Conservation (phyloP, 1,140 invertebrate genomes). For the Ephestia elutella region DNA sequence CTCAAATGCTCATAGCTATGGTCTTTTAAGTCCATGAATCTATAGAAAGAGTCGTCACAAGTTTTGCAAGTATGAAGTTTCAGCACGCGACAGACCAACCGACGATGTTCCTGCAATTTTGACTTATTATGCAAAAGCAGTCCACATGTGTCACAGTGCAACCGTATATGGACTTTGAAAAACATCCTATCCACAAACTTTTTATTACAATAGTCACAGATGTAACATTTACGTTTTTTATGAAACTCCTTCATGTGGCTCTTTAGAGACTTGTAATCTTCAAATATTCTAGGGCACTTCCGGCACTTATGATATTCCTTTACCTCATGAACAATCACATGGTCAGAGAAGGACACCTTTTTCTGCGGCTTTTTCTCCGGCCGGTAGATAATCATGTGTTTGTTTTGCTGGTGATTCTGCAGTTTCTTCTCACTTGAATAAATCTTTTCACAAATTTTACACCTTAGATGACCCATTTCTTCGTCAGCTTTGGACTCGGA, state of each 20-base stretch:
- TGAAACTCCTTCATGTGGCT: constrained; percentile 49
- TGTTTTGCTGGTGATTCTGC: constrained; percentile 47
- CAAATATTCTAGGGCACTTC: constrained; percentile 55
- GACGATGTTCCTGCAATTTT: constrained; percentile 38
- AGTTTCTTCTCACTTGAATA: constrained; percentile 45
- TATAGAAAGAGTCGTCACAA: constrained; percentile 40
- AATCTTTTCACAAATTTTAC: constrained; percentile 48
- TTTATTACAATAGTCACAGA: constrained; percentile 56
- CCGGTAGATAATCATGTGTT: constrained; percentile 46
- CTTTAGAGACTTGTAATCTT: constrained; percentile 42
- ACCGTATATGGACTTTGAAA: constrained; percentile 60
- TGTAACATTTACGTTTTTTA: constrained; percentile 61
- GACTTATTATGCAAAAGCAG: constrained; percentile 35
- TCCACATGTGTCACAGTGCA: constrained; percentile 53
- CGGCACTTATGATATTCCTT: constrained; percentile 55
- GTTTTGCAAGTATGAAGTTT: constrained; percentile 47
- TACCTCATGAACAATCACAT: constrained; percentile 49
- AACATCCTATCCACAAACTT: constrained; percentile 55
- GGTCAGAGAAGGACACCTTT: constrained; percentile 55
- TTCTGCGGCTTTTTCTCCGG: constrained; percentile 36
- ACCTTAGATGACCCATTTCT: constrained; percentile 30
- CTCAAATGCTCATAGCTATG: constrained; percentile 49
- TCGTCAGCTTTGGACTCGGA: constrained; percentile 13
- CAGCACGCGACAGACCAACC: constrained; percentile 30
- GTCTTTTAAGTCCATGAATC: constrained; percentile 54